phyloP scores from a whole-genome alignment of 2,888 invertebrate species.

The Nephrotoma flavescens region DNA sequence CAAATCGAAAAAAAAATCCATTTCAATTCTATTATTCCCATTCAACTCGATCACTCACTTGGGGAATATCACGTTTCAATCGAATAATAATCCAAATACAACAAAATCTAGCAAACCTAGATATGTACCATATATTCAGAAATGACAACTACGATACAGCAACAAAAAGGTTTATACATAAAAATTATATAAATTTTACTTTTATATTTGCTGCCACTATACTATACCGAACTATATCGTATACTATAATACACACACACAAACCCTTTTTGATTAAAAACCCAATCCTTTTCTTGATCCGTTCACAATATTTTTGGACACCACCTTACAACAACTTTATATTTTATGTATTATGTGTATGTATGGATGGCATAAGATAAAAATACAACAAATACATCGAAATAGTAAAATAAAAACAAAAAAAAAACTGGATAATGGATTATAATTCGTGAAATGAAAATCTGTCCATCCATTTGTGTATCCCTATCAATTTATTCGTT shows the following conservation, averaged over 20 bases:
- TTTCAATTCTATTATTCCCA: neutral
- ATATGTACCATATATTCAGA: neutral
- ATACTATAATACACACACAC: neutral
- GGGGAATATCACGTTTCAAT: neutral
- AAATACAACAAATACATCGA: neutral
- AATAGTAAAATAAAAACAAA: neutral
- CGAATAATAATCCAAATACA: neutral
- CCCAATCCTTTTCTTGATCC: neutral
- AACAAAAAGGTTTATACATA: neutral
- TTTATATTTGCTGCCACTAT: neutral
- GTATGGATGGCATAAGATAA: neutral
- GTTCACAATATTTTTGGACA: neutral
- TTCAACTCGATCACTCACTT: neutral
- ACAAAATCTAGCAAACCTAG: neutral
- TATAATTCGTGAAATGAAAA: neutral
- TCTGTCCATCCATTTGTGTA: neutral
- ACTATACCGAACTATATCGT: neutral
- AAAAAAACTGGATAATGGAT: neutral
- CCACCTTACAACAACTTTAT: neutral
- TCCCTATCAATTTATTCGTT: neutral
- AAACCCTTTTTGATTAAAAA: neutral
- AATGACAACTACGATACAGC: neutral
- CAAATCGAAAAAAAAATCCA: neutral
- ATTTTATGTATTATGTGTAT: neutral
- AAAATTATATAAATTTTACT: neutral